Evolutionary conservation across 2,113 vertebrate species (phyloP).

Genomic region (Jacana jacana): DNA sequence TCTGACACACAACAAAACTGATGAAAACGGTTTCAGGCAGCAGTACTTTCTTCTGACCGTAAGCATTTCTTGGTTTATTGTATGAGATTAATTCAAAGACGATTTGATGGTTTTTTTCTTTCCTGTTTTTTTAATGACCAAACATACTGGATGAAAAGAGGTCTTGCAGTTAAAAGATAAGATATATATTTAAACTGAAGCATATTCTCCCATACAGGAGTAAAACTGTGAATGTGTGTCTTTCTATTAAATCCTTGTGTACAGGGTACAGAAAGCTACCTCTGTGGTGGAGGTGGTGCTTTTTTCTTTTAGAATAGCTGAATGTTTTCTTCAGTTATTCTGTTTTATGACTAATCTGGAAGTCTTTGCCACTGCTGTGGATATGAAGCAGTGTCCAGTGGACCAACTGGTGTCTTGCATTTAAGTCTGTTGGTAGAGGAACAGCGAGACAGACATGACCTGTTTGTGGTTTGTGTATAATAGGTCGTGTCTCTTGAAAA

Average conservation of each 20-base stretch:
- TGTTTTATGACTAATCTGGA: not conserved
- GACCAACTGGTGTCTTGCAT: not conserved
- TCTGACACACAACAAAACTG: not conserved
- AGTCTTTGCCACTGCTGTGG: not conserved
- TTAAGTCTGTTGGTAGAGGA: not conserved
- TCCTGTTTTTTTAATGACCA: not conserved
- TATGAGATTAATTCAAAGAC: not conserved
- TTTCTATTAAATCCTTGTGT: not conserved
- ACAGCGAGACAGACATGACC: rapidly evolving
- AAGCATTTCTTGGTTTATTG: not conserved
- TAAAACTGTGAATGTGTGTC: not conserved
- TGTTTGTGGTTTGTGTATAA: not conserved
- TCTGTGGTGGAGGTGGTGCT: not conserved
- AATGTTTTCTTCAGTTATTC: not conserved
- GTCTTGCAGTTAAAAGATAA: constrained; percentile 10
- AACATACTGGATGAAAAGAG: not conserved
- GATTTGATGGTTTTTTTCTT: not conserved
- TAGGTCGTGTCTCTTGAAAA: not conserved
- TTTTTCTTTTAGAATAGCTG: not conserved
- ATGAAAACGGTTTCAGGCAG: not conserved
- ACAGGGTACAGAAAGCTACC: not conserved
- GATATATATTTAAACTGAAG: not conserved
- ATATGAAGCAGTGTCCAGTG: not conserved
- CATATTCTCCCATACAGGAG: not conserved
- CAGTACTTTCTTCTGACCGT: not conserved